A percentile compares a stretch with the other conserved stretches of the same genome.
Evolutionary conservation across 2,797 vertebrate genomes (phyloP).

Genomic region (Ceyx erithaca): DNA sequence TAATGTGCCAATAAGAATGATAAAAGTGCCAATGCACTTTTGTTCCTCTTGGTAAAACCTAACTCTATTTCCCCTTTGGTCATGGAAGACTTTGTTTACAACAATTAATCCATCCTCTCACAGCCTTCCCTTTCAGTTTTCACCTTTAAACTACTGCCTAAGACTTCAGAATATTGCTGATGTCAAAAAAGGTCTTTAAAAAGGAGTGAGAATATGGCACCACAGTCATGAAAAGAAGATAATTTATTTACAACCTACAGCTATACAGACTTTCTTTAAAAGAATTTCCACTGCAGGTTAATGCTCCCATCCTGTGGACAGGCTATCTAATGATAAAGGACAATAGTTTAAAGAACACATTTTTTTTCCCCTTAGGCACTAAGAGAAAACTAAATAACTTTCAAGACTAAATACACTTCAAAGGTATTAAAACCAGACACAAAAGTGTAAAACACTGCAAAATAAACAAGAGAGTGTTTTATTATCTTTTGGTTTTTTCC

Average conservation of each 20-base stretch:
- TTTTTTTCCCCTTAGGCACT: not conserved
- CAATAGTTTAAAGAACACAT: not conserved
- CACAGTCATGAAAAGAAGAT: not conserved
- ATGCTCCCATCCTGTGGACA: not conserved
- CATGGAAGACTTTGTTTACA: not conserved
- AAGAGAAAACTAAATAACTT: not conserved
- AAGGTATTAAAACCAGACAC: conserved; percentile 6
- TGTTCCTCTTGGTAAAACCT: not conserved
- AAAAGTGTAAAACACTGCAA: not conserved
- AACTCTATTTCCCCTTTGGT: not conserved
- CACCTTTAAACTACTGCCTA: not conserved
- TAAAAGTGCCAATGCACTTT: not conserved
- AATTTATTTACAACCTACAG: conserved; percentile 14
- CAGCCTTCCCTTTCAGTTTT: not conserved
- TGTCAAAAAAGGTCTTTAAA: not conserved
- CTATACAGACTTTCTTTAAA: not conserved
- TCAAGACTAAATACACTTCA: not conserved
- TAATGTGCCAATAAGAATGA: not conserved
- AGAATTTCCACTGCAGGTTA: not conserved
- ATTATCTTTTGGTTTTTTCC: not conserved
- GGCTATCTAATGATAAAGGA: conserved; percentile 18
- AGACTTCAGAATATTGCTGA: not conserved
- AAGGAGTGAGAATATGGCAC: not conserved
- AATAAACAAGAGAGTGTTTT: conserved; percentile 2
- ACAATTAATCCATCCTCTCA: not conserved